Evolutionary conservation across 1,140 invertebrate species (phyloP).

Genomic region (Ceratina calcarata): DNA sequence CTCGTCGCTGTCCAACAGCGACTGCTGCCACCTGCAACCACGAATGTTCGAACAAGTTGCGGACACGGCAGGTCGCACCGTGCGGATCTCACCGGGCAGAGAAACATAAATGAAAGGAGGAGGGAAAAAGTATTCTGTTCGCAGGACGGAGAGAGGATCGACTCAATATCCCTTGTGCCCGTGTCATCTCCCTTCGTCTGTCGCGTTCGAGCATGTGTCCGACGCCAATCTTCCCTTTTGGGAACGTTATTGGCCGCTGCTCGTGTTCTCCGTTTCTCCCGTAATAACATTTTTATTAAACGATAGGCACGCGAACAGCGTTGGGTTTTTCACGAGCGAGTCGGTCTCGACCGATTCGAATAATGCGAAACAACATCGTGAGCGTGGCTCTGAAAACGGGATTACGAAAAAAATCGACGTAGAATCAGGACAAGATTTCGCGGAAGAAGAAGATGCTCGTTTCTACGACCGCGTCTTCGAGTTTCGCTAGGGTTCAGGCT

Average conservation of each 20-base stretch:
- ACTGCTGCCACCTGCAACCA: slow-evolving; percentile 71
- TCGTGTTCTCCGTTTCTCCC: slow-evolving; percentile 50
- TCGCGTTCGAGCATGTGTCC: slow-evolving; percentile 52
- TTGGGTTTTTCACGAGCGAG: background rate
- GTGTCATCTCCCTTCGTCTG: slow-evolving; percentile 45
- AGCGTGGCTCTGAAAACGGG: too few relatives aligned
- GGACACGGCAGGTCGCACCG: background rate
- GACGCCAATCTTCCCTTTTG: slow-evolving; percentile 59
- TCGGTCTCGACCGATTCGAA: too few relatives aligned
- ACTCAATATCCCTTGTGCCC: slow-evolving; percentile 64
- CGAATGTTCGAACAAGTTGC: background rate
- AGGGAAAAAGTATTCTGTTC: slow-evolving; percentile 21
- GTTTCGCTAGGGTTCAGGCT: background rate
- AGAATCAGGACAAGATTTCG: too few relatives aligned
- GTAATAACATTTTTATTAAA: slow-evolving; percentile 76
- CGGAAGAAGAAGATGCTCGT: background rate
- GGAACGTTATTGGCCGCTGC: slow-evolving; percentile 62
- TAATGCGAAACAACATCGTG: too few relatives aligned
- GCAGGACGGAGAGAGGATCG: slow-evolving; percentile 43
- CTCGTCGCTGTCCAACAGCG: background rate
- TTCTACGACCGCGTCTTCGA: background rate
- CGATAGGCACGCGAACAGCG: slow-evolving; percentile 66
- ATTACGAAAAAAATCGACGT: too few relatives aligned
- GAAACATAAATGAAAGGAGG: slow-evolving; percentile 36
- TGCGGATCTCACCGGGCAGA: background rate